Conservation (phyloP, 1,140 invertebrate genomes). For the Cydia strobilella region DNA sequence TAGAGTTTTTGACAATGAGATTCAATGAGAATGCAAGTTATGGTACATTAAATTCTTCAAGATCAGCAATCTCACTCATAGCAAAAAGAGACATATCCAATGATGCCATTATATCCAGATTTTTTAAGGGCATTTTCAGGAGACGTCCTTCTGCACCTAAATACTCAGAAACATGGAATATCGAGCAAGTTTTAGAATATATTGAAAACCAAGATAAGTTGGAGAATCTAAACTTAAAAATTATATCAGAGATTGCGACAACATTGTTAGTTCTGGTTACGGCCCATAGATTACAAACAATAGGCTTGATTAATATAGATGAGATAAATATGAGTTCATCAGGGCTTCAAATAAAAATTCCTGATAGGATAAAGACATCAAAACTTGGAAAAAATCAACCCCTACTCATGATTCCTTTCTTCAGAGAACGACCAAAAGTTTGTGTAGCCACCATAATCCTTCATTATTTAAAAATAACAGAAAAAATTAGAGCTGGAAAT, state of each 20-base stretch:
- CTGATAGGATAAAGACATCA: slow-evolving; percentile 16
- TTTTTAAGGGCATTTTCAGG: slow-evolving; percentile 10
- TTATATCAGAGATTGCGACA: neutral
- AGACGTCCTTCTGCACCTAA: slow-evolving; percentile 1
- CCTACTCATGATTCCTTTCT: neutral
- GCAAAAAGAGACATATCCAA: slow-evolving; percentile 10
- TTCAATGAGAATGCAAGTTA: slow-evolving; percentile 12
- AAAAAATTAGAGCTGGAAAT: neutral
- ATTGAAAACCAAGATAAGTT: slow-evolving; percentile 1
- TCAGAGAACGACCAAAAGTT: slow-evolving; percentile 12
- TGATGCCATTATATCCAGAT: slow-evolving; percentile 5
- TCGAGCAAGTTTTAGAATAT: slow-evolving; percentile 4
- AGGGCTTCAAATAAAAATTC: slow-evolving; percentile 3
- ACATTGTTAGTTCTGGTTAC: neutral
- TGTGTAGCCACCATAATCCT: slow-evolving; percentile 3
- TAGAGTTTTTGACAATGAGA: slow-evolving; percentile 16
- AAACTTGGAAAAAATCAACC: slow-evolving; percentile 5
- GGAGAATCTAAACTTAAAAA: slow-evolving; percentile 8
- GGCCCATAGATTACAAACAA: slow-evolving; percentile 1
- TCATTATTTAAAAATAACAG: slow-evolving; percentile 14
- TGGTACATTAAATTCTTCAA: slow-evolving; percentile 13
- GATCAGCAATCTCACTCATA: slow-evolving; percentile 10
- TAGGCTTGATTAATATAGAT: neutral
- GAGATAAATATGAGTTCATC: slow-evolving; percentile 9
- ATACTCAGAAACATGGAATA: slow-evolving; percentile 7